These are phyloP conservation scores for Gisinianus flammeolus DNA, from an alignment of 2,888 invertebrate species.

Conservation along the genomic window DNA sequence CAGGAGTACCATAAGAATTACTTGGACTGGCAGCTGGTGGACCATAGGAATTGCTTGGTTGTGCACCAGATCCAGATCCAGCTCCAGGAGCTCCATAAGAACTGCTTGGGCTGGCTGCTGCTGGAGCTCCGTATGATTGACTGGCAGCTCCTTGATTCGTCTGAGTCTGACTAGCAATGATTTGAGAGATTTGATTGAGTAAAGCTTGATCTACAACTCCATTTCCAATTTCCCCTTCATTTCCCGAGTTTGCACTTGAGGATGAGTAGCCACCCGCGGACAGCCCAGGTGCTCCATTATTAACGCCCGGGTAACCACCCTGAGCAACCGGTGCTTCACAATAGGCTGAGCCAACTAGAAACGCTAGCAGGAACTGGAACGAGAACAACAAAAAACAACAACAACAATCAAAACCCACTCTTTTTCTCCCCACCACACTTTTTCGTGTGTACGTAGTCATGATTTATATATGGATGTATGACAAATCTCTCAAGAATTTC, in stretches of 20 bases:
- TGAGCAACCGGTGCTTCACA: slow-evolving; percentile 41
- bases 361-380: slow-evolving; percentile 41
- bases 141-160: background rate
- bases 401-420: background rate
- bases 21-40: slow-evolving; percentile 27
- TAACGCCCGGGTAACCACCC: slow-evolving; percentile 42
- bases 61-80: background rate
- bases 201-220: slow-evolving; percentile 45
- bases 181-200: slow-evolving; percentile 42
- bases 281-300: slow-evolving; percentile 30
- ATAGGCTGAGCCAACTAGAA: slow-evolving; percentile 41
- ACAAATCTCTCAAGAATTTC: background rate
- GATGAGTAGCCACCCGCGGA: slow-evolving; percentile 21
- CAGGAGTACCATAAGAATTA: slow-evolving; percentile 24
- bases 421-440: background rate
- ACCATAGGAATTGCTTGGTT: slow-evolving; percentile 28
- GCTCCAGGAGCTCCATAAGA: slow-evolving; percentile 34
- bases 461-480: background rate
- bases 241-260: slow-evolving; percentile 20
- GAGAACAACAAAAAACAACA: background rate
- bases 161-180: slow-evolving; percentile 14
- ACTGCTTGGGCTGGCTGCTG: slow-evolving; percentile 14
- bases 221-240: slow-evolving; percentile 45
- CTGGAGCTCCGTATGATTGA: slow-evolving; percentile 32
- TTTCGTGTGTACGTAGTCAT: background rate